Base-by-base conservation (phyloP, 2,888 invertebrate species). In the Dryocosmus kuriphilus region DNA sequence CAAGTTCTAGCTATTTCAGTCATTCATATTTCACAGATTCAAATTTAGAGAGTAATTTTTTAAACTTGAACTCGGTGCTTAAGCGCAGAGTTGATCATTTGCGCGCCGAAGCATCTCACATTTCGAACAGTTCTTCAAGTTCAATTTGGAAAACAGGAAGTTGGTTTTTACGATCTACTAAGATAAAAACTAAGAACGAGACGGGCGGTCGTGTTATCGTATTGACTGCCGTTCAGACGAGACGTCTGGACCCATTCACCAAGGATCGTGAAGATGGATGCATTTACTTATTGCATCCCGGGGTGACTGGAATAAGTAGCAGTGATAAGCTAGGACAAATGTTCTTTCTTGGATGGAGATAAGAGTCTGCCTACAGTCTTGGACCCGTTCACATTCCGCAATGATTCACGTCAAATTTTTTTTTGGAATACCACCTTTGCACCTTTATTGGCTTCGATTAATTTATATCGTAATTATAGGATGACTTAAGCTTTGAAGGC, bases 251-350 rank as follows among this genome's bases (percentile, higher is more conserved):
- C 46, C 67, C 67, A 41, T 24, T 67, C 41, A 38, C 46, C 41
- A 41, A 41, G 16, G 19, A 67, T 41, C 19, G 7, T 24, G 46
- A 67, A 67, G 67, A 67, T 67, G 67, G 46, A 67, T 67, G 67
- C 46, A 67, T 67, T 83, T 85, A 78, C 79, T 86, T 82, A 85
- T 85, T 84, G 84, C 81, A 82, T 77, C 75, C 77, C 77, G 76
- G 77, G 67, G 38, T 80, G 77, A 85, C 80, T 80, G 82, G 82
- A 78, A 85, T 83, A 85, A 84, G 86, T 85, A 86, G 85, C 84
- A 41, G 73, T 80, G 87, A 87, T 88, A 87, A 88, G 78, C 71
- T 77, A 74, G 79, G 84, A 88, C 86, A 86, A 86, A 88, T 85
- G 84, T 86, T 85, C 77, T 81, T 81, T 85, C 85, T 83, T 80